Evolutionary conservation across 2,113 vertebrate species (phyloP), one percentile per base, ranked within the genome.

Genomic region (Megaptera novaeangliae): DNA sequence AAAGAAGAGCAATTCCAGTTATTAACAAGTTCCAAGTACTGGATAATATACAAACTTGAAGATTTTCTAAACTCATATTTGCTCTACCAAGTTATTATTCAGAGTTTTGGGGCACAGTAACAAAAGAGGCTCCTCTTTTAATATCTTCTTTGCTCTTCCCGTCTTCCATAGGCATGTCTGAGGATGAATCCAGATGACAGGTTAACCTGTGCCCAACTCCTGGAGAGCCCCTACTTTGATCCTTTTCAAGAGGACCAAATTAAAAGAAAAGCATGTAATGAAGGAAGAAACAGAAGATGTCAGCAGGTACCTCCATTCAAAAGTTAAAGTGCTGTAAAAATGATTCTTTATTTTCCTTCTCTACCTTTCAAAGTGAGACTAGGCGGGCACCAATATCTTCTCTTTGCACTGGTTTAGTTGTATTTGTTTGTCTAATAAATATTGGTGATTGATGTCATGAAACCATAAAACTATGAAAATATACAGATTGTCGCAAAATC

Each of bases 161-260:
- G 39, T 71, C 44, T 80, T 78, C 66, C 34, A 8, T 74, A 99
- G 99, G 99, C 98, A 13, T 99, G 99, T 91, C 98, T 99, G 94
- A 98, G 96, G 91, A 99, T 99, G 99, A 99, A 99, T 95, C 99
- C 99, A 1, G 98, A 99, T 2, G 99, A 99, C 97, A 98, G 99
- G 8, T 97, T 99, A 86, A 98, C 98, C 66, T 99, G 99, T 41
- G 99, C 99, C 96, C 99, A 99, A 93, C 99, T 99, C 80, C 98
- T 99, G 72, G 99, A 99, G 78, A 99, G 99, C 20, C 97, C 98
- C 27, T 99, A 99, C 98, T 99, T 99, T 85, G 98, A 99, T 91
- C 98, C 98, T 89, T 98, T 99, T 90, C 97, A 94, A 6, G 99
- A 99, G 36, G 98, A 99, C 89, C 99, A 98, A 7, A 97, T 98